Base-by-base conservation (phyloP, 2,113 vertebrate genomes). In the Ifrita kowaldi region DNA sequence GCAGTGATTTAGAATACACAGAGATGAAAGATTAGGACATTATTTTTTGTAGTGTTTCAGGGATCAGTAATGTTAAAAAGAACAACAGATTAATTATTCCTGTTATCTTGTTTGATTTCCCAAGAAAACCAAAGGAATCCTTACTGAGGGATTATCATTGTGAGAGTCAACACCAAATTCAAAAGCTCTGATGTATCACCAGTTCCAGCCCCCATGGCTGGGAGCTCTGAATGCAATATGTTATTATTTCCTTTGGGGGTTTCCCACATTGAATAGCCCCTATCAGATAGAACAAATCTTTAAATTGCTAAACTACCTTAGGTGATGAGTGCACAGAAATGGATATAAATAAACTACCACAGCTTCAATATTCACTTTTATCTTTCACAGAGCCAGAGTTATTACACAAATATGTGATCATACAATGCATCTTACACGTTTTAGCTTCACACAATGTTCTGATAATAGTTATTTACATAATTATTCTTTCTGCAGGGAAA, bases 401-500 rank as follows among this genome's bases (percentile, higher is more conserved):
- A 84, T 77, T 93, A 76, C 76, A 94, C 57, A 95, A 90, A 93
- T 79, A 88, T 39, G 50, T 52, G 84, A 83, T 87, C 67, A 42
- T 57, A 95, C 77, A 94, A 91, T 63, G 55, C 59, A 93, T 76
- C 89, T 87, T 70, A 67, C 47, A 77, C 63, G 87, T 91, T 74
- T 63, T 59, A 91, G 87, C 88, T 70, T 59, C 81, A 55, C 15
- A 8, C 33, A 64, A 59, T 47, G 28, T 76, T 85, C 91, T 90
- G 81, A 93, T 93, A 91, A 87, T 76, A 83, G 82, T 55, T 92
- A 96, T 97, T 97, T 97, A 95, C 93, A 96, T 96, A 96, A 96
- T 96, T 97, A 95, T 96, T 96, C 87, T 94, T 96, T 94, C 95
- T 92, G 88, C 90, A 90, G 95, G 92, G 85, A 91, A 95, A 94